These are phyloP conservation scores for Drosophila pullipes DNA, from an alignment of 2,888 invertebrate genomes.

Conservation along the genomic window DNA sequence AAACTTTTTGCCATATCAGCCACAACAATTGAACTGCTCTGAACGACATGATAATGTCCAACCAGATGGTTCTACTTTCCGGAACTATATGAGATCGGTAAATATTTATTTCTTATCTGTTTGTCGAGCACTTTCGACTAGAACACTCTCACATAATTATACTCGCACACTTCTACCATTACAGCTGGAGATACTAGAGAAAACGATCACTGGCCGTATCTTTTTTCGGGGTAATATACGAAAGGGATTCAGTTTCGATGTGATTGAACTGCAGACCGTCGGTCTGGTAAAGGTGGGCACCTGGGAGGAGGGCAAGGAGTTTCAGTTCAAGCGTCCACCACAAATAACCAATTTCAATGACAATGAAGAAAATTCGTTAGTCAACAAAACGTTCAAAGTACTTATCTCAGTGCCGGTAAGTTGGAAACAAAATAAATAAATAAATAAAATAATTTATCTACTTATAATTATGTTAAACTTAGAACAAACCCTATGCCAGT, in stretches of 20 bases:
- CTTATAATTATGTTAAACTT: neutral
- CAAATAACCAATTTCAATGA: slow-evolving; percentile 83
- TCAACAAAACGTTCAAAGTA: slow-evolving; percentile 90
- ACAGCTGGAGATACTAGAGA: slow-evolving; percentile 85
- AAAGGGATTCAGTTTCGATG: slow-evolving; percentile 89
- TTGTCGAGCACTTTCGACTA: neutral
- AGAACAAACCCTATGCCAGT: slow-evolving; percentile 96
- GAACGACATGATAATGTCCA: slow-evolving; percentile 88
- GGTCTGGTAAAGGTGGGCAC: slow-evolving; percentile 89
- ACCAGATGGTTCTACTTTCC: slow-evolving; percentile 92
- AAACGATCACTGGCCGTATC: slow-evolving; percentile 89
- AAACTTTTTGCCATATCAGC: slow-evolving; percentile 87
- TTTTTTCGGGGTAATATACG: slow-evolving; percentile 92
- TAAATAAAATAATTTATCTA: neutral
- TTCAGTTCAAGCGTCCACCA: slow-evolving; percentile 86
- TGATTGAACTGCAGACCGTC: slow-evolving; percentile 88
- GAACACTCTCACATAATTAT: neutral
- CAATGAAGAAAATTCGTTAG: slow-evolving; percentile 88
- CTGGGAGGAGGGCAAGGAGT: slow-evolving; percentile 89
- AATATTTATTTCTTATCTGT: neutral
- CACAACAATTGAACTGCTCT: slow-evolving; percentile 87
- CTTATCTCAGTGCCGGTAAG: slow-evolving; percentile 89
- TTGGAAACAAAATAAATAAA: accelerated
- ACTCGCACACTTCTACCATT: neutral
- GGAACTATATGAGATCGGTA: slow-evolving; percentile 89